phyloP scores from a whole-genome alignment of 2,113 vertebrate genomes.

The Agapornis roseicollis region DNA sequence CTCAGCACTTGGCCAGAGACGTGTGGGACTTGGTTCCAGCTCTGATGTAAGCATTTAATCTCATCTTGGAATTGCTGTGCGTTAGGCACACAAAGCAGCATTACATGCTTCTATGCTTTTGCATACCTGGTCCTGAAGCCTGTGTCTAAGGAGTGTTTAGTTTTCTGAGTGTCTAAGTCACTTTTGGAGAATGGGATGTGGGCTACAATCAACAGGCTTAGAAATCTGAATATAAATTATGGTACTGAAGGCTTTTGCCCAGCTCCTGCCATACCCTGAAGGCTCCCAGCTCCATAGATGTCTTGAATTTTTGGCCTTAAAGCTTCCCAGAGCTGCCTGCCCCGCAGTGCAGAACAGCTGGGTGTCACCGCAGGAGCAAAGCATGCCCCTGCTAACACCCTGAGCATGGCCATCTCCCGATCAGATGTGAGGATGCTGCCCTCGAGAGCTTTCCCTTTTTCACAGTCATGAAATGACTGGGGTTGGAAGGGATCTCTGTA shows the following conservation, averaged over 20 bases:
- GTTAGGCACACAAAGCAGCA: neutral
- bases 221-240: neutral
- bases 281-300: neutral
- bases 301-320: neutral
- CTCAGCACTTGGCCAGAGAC: neutral
- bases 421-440: neutral
- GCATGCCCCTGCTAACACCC: neutral
- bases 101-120: neutral
- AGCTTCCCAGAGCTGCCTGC: neutral
- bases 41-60: neutral
- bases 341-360: neutral
- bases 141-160: neutral
- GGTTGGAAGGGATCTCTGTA: neutral
- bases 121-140: neutral
- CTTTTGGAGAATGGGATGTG: neutral
- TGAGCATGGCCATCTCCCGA: neutral
- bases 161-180: neutral
- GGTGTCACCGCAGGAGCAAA: neutral
- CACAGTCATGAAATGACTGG: neutral
- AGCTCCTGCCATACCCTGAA: neutral
- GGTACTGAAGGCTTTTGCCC: neutral
- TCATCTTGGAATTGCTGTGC: accelerated
- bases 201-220: neutral
- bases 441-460: neutral
- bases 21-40: neutral